phyloP scores from a whole-genome alignment of 2,113 vertebrate genomes.

The Prolemur simus region DNA sequence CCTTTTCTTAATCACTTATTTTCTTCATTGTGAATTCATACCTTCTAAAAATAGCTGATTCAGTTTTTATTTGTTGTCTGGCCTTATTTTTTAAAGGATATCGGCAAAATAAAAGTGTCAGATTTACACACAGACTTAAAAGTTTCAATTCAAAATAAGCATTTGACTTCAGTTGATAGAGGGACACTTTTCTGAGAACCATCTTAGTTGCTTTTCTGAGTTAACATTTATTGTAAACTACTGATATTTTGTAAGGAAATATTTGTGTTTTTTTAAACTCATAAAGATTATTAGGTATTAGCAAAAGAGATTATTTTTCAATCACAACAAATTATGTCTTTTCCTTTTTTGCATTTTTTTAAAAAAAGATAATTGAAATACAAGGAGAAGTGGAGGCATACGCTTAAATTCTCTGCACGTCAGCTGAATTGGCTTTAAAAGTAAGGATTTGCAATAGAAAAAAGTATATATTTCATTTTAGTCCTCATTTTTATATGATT shows the following conservation, averaged over 20 bases:
- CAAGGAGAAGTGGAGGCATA: not conserved
- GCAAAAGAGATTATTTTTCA: not conserved
- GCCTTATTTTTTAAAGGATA: not conserved
- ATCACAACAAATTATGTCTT: not conserved
- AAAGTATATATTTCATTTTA: not conserved
- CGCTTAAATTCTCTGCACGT: not conserved
- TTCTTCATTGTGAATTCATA: not conserved
- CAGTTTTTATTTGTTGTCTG: not conserved
- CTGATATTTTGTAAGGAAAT: not conserved
- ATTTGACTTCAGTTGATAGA: not conserved
- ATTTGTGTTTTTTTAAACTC: not conserved
- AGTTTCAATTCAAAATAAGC: not conserved
- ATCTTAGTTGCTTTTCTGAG: conserved; percentile 1
- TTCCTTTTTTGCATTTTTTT: not conserved
- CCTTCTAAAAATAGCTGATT: not conserved
- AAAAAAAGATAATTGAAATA: not conserved
- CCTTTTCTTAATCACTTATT: not conserved
- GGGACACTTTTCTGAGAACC: not conserved
- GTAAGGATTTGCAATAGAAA: not conserved
- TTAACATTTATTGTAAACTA: not conserved
- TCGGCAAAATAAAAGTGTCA: not conserved
- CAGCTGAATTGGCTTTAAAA: not conserved
- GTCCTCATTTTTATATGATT: not conserved
- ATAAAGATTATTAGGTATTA: not conserved
- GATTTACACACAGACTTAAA: not conserved